Evolutionary conservation across 1,140 invertebrate genomes (phyloP).

Genomic region (Aphis craccivora): DNA sequence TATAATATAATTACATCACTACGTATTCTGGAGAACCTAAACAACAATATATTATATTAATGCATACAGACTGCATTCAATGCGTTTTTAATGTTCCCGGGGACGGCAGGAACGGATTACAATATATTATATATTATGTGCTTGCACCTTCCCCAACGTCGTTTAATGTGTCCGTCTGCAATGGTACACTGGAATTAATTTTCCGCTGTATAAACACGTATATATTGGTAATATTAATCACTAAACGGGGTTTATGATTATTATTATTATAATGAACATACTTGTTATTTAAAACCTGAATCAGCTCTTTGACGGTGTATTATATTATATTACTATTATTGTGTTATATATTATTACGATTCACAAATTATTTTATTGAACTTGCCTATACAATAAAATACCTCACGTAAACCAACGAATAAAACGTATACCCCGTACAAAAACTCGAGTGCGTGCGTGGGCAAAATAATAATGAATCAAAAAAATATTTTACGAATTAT

Average conservation of each 20-base stretch:
- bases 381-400: neutral
- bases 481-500: neutral
- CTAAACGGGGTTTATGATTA: neutral
- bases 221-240: neutral
- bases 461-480: neutral
- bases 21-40: neutral
- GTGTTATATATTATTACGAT: too few relatives aligned
- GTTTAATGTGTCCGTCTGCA: neutral
- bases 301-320: neutral
- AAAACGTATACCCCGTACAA: neutral
- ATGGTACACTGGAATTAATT: neutral
- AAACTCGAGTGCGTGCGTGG: too few relatives aligned
- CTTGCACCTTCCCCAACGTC: neutral
- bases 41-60: neutral
- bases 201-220: neutral
- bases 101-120: neutral
- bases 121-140: neutral
- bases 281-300: neutral
- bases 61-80: neutral
- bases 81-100: neutral
- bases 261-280: neutral
- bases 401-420: neutral
- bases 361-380: neutral
- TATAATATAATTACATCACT: neutral
- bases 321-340: too few relatives aligned